These are phyloP conservation scores for Laupala kohalensis DNA, from an alignment of 1,140 invertebrate genomes.

Conservation along the genomic window DNA sequence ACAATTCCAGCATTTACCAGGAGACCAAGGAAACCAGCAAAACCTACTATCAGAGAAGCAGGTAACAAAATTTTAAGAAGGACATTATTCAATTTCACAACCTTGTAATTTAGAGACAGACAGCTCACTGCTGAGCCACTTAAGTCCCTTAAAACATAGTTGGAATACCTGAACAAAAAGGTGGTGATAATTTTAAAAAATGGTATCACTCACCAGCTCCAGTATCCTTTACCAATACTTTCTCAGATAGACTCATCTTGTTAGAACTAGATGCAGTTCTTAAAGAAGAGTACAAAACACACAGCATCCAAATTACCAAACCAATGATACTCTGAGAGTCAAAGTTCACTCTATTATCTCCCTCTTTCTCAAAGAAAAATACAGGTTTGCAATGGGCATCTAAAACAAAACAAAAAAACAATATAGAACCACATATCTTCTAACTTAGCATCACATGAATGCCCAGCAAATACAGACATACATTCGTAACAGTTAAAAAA, in stretches of 20 bases:
- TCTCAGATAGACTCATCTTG: slow-evolving; percentile 62
- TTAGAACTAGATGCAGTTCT: slow-evolving; percentile 67
- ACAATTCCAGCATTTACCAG: too few relatives aligned
- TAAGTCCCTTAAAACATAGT: too few relatives aligned
- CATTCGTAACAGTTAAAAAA: too few relatives aligned
- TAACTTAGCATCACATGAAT: too few relatives aligned
- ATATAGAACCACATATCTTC: slow-evolving; percentile 12
- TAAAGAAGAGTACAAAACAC: slow-evolving; percentile 88
- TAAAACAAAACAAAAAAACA: slow-evolving; percentile 22
- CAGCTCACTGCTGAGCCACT: too few relatives aligned
- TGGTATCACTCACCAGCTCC: slow-evolving; percentile 36
- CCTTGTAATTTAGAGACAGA: too few relatives aligned
- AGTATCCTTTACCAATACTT: slow-evolving; percentile 57
- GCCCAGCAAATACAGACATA: too few relatives aligned
- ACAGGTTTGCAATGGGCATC: slow-evolving; percentile 68
- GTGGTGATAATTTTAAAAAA: neutral
- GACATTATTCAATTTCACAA: too few relatives aligned
- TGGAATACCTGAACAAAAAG: neutral
- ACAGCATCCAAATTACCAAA: slow-evolving; percentile 84
- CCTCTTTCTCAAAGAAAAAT: slow-evolving; percentile 29
- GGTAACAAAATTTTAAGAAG: too few relatives aligned
- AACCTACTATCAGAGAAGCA: too few relatives aligned
- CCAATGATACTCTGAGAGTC: slow-evolving; percentile 82
- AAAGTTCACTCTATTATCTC: slow-evolving; percentile 40
- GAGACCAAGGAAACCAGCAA: too few relatives aligned